phyloP scores from a whole-genome alignment of 2,888 invertebrate genomes.

The Diaphora mendica region DNA sequence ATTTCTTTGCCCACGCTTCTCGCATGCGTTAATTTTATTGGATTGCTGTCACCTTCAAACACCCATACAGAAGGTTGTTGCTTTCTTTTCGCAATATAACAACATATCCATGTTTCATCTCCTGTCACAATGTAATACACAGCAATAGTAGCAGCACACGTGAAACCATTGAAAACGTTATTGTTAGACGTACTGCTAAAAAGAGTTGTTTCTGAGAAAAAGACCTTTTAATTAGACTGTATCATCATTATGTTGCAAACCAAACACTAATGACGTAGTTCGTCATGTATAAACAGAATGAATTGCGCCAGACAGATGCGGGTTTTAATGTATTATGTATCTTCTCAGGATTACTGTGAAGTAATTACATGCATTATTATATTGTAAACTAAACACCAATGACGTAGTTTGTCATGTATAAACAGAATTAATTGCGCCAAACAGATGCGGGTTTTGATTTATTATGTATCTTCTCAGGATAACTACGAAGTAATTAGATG shows the following conservation, averaged over 20 bases:
- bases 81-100: no score
- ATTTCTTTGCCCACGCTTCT: no score
- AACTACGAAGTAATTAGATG: conserved; percentile 20
- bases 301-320: conserved; percentile 48
- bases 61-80: no score
- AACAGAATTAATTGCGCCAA: conserved; percentile 49
- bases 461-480: conserved; percentile 39
- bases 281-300: conserved; percentile 40
- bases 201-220: no score
- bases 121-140: no score
- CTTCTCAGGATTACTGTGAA: conserved; percentile 28
- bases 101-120: no score
- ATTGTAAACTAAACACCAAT: not conserved
- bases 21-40: no score
- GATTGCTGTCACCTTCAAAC: no score
- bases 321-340: conserved; percentile 41
- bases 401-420: conserved; percentile 16
- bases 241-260: conserved; percentile 2
- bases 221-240: not conserved
- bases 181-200: not conserved
- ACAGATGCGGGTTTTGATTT: conserved; percentile 43
- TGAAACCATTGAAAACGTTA: not conserved
- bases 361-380: conserved; percentile 14
- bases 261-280: conserved; percentile 1
- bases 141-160: not conserved